A percentile compares a stretch with the other conserved stretches of the same genome.
phyloP scores from a whole-genome alignment of 2,888 invertebrate genomes.

The Agriopis leucophaearia region DNA sequence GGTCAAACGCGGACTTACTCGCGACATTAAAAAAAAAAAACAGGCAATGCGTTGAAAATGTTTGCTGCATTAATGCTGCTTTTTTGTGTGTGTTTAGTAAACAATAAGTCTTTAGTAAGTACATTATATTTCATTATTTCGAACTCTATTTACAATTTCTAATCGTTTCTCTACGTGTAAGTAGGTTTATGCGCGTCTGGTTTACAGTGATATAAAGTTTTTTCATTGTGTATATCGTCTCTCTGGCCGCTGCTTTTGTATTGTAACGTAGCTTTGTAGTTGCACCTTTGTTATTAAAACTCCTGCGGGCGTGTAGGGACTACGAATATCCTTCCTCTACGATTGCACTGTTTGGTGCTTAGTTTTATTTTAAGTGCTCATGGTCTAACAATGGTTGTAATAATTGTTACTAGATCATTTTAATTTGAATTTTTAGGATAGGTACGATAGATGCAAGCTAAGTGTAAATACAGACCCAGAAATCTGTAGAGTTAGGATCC shows the following conservation, averaged over 20 bases:
- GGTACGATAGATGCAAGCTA: background rate
- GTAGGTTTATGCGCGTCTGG: background rate
- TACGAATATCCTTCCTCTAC: constrained; percentile 34
- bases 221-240: constrained; percentile 2
- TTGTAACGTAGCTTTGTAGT: constrained; percentile 57
- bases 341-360: background rate
- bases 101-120: too few species aligned
- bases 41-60: too few species aligned
- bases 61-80: too few species aligned
- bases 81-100: too few species aligned
- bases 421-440: background rate
- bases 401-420: background rate
- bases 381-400: too few species aligned
- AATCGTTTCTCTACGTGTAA: background rate
- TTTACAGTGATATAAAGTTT: background rate
- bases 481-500: background rate
- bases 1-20: too few species aligned
- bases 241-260: constrained; percentile 1
- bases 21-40: too few species aligned
- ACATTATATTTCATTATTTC: too few species aligned
- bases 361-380: background rate
- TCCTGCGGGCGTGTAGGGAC: constrained; percentile 50
- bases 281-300: constrained; percentile 75
- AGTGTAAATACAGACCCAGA: background rate
- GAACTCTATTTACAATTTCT: too few species aligned